Conservation (phyloP, 2,797 vertebrate genomes). For the Phrynocephalus forsythii region DNA sequence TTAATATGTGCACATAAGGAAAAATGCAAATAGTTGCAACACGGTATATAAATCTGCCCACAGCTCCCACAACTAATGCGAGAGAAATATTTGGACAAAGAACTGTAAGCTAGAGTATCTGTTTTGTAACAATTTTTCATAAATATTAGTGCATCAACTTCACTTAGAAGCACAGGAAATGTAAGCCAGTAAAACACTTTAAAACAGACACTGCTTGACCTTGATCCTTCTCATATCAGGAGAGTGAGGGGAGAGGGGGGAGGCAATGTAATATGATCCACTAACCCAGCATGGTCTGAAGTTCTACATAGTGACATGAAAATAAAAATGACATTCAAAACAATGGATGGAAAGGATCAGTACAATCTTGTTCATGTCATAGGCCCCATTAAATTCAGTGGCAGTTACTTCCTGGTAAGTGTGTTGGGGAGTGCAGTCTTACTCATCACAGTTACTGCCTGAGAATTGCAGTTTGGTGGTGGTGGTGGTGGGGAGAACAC, state of each 20-base stretch:
- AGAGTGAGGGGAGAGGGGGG: background rate
- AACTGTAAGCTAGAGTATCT: background rate
- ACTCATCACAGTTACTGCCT: background rate
- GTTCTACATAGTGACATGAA: background rate
- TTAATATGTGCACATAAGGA: background rate
- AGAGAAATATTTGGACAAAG: background rate
- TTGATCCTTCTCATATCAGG: background rate
- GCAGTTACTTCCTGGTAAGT: background rate
- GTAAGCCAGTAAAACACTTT: background rate
- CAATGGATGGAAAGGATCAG: background rate
- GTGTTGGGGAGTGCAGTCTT: background rate
- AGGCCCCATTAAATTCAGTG: background rate
- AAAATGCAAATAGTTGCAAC: background rate
- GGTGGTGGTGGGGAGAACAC: background rate
- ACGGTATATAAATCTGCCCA: background rate
- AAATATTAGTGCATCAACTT: background rate
- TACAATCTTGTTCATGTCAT: background rate
- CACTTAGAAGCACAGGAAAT: conserved; percentile 12
- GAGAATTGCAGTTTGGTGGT: background rate
- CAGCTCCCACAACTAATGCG: background rate
- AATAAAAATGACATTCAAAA: background rate
- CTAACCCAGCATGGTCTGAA: background rate
- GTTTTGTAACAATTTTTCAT: background rate
- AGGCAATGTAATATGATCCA: background rate
- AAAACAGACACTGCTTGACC: background rate